Percentiles rank a stretch among this genome's conserved stretches.
phyloP scores from a whole-genome alignment of 1,140 invertebrate genomes.

The Brachionus angularis region DNA sequence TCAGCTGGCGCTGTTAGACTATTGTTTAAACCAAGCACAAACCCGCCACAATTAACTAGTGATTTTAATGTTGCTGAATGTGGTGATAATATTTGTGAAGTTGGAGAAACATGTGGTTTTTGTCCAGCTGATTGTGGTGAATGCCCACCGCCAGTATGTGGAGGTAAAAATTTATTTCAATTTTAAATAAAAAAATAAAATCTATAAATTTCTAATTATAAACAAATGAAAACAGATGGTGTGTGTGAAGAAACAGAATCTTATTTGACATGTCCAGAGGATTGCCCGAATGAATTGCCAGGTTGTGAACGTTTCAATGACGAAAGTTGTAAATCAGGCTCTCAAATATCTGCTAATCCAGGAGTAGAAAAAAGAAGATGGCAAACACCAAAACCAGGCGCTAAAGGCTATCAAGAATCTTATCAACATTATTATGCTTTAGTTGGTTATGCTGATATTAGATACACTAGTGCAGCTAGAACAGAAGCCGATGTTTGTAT shows the following conservation, averaged over 20 bases:
- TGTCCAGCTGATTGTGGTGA: slow-evolving; percentile 43
- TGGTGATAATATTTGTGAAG: slow-evolving; percentile 36
- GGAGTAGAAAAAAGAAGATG: slow-evolving; percentile 26
- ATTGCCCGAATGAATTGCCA: slow-evolving; percentile 43
- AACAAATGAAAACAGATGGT: not conserved
- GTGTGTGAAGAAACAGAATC: slow-evolving; percentile 36
- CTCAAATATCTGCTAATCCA: slow-evolving; percentile 23
- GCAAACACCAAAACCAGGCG: slow-evolving; percentile 43
- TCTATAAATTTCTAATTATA: not conserved
- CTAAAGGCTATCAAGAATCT: slow-evolving; percentile 12
- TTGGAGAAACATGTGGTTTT: slow-evolving; percentile 33
- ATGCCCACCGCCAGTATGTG: slow-evolving; percentile 42
- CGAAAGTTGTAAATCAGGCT: slow-evolving; percentile 25
- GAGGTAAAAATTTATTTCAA: not conserved
- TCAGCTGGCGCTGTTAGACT: slow-evolving; percentile 23
- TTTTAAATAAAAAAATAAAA: no score
- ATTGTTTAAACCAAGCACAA: slow-evolving; percentile 18
- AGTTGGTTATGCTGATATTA: slow-evolving; percentile 42
- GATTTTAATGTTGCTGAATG: slow-evolving; percentile 21
- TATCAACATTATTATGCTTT: slow-evolving; percentile 42
- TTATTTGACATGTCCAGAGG: slow-evolving; percentile 23
- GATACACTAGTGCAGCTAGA: slow-evolving; percentile 24
- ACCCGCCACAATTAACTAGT: slow-evolving; percentile 16
- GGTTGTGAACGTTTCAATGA: slow-evolving; percentile 38
- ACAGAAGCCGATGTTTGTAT: slow-evolving; percentile 39